Percentiles rank a stretch among this genome's conserved stretches.
Conservation (phyloP, 2,797 vertebrate species). For the Muscicapa comitata region DNA sequence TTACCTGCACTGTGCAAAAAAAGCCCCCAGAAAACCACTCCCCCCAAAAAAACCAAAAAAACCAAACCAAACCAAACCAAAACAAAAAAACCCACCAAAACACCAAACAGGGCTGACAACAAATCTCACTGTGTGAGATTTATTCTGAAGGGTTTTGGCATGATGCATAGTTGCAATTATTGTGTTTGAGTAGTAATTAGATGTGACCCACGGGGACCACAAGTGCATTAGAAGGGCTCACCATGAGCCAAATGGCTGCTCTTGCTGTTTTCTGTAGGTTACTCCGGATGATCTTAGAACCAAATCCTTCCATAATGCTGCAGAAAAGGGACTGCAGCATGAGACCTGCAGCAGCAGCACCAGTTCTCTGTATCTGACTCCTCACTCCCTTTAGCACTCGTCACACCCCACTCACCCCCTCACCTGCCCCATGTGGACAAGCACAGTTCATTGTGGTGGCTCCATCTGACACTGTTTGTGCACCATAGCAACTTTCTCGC, state of each 20-base stretch:
- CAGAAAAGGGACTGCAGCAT: slow-evolving; percentile 28
- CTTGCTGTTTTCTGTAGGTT: slow-evolving; percentile 69
- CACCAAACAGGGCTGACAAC: neutral
- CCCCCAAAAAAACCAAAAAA: no score
- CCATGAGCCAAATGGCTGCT: slow-evolving; percentile 74
- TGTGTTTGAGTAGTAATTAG: slow-evolving; percentile 74
- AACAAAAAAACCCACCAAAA: no score
- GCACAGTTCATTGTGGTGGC: rapidly evolving
- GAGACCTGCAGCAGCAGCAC: neutral
- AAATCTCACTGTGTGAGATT: slow-evolving; percentile 44
- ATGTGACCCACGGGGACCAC: slow-evolving; percentile 55
- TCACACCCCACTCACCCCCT: neutral
- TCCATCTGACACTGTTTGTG: neutral
- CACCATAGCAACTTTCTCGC: neutral
- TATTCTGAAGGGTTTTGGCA: slow-evolving; percentile 70
- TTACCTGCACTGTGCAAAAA: neutral
- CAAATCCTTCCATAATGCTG: slow-evolving; percentile 42
- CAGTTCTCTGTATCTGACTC: neutral
- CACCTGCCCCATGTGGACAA: neutral
- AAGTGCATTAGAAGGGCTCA: slow-evolving; percentile 72
- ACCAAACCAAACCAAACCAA: no score
- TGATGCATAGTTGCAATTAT: slow-evolving; percentile 61
- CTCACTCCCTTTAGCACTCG: neutral
- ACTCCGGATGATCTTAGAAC: slow-evolving; percentile 61
- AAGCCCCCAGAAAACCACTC: no score